These are phyloP conservation scores for Gorsachius magnificus DNA, from an alignment of 2,797 vertebrate species.

Conservation along the genomic window DNA sequence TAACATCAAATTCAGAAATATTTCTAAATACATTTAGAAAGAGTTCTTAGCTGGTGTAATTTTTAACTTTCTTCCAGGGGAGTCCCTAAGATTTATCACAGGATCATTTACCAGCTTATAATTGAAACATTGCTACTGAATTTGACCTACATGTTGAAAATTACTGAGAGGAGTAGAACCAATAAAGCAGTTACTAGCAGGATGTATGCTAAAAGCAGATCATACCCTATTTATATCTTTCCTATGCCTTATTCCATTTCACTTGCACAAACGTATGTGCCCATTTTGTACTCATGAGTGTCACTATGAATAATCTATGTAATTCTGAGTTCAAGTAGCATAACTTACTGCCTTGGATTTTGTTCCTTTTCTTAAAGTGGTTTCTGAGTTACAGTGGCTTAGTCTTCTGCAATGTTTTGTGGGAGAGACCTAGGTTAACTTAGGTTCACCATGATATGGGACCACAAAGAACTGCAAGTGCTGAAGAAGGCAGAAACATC, in stretches of 20 bases:
- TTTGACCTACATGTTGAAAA: constrained; percentile 23
- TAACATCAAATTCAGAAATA: background rate
- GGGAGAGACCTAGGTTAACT: background rate
- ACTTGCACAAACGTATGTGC: constrained; percentile 2
- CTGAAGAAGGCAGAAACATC: background rate
- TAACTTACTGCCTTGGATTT: background rate
- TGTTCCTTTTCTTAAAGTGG: background rate
- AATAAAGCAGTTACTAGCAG: background rate
- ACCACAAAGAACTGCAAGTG: background rate
- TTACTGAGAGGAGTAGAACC: background rate
- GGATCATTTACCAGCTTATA: background rate
- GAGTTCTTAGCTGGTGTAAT: background rate
- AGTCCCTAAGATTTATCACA: background rate
- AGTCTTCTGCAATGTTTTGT: background rate
- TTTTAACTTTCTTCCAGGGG: background rate
- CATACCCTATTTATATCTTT: constrained; percentile 4
- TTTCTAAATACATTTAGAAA: background rate
- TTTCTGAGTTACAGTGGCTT: background rate
- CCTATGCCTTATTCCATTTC: background rate
- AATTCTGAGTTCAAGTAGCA: constrained; percentile 4
- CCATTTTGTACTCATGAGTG: constrained; percentile 25
- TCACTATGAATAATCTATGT: constrained; percentile 9
- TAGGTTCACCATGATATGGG: background rate
- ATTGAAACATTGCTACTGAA: background rate
- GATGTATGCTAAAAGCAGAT: constrained; percentile 6